A percentile compares a stretch with the other conserved stretches of the same genome.
Conservation (phyloP, 2,113 vertebrate species). For the Vulpes lagopus region DNA sequence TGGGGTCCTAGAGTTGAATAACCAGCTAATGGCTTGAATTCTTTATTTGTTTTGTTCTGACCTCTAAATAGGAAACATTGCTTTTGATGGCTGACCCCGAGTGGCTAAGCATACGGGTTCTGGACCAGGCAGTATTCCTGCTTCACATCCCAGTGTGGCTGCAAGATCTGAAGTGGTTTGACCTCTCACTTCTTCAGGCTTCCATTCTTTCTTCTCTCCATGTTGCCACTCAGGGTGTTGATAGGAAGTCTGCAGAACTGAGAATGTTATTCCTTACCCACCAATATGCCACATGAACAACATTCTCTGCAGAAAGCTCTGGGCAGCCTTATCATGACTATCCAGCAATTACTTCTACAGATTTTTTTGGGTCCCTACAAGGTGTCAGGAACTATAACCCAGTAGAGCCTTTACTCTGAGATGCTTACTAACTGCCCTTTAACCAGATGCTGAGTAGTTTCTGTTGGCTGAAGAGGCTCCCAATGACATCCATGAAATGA, state of each 20-base stretch:
- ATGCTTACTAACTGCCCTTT: not conserved
- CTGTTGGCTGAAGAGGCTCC: not conserved
- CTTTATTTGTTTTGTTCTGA: constrained; percentile 56
- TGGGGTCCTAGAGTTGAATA: not conserved
- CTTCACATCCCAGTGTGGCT: not conserved
- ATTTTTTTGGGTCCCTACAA: not conserved
- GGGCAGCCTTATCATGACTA: not conserved
- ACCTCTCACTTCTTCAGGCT: not conserved
- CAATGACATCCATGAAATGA: not conserved
- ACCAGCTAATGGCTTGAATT: not conserved
- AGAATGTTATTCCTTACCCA: not conserved
- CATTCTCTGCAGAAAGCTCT: not conserved
- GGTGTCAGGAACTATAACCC: not conserved
- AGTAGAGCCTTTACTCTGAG: not conserved
- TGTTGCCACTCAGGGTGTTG: not conserved
- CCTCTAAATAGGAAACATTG: not conserved
- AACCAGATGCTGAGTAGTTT: not conserved
- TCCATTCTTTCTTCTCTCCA: not conserved
- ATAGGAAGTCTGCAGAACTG: not conserved
- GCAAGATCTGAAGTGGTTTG: not conserved
- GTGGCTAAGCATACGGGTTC: not conserved
- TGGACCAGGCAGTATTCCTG: not conserved
- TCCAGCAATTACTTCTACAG: not conserved
- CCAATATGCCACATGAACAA: not conserved
- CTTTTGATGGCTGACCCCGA: not conserved